Percentiles rank a stretch among this genome's conserved stretches.
phyloP scores from a whole-genome alignment of 2,888 invertebrate species.

The Monopis laevigella region DNA sequence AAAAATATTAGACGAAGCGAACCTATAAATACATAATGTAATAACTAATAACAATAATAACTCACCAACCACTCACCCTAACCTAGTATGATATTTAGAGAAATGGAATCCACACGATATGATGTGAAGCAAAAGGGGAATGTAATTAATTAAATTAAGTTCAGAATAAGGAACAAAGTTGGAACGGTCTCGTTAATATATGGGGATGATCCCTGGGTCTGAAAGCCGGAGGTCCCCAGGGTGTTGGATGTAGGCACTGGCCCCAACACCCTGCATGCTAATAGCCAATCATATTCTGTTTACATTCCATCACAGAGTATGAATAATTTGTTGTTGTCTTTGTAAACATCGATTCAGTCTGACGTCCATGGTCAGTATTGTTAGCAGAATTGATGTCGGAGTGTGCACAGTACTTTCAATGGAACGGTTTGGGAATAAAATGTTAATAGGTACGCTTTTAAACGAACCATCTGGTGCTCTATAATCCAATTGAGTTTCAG shows the following conservation, averaged over 20 bases:
- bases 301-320: conserved; percentile 65
- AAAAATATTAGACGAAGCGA: no score
- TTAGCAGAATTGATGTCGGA: conserved; percentile 52
- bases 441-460: neutral
- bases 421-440: neutral
- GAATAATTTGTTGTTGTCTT: conserved; percentile 67
- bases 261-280: conserved; percentile 51
- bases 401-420: conserved; percentile 2
- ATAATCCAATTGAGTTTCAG: conserved; percentile 7
- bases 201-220: conserved; percentile 7
- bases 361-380: conserved; percentile 53
- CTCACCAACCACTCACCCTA: no score
- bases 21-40: no score
- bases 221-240: conserved; percentile 9
- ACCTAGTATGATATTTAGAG: conserved; percentile 47
- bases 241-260: conserved; percentile 16
- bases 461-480: neutral
- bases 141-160: conserved; percentile 58
- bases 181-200: conserved; percentile 9
- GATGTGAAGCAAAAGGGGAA: conserved; percentile 31
- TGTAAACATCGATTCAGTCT: conserved; percentile 42
- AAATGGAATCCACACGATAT: conserved; percentile 35
- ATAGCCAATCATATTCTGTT: conserved; percentile 68
- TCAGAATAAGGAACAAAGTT: conserved; percentile 12
- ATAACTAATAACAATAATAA: no score